Percentiles rank a stretch among this genome's conserved stretches.
phyloP scores from a whole-genome alignment of 2,888 invertebrate genomes.

The Galerucella nymphaeae region DNA sequence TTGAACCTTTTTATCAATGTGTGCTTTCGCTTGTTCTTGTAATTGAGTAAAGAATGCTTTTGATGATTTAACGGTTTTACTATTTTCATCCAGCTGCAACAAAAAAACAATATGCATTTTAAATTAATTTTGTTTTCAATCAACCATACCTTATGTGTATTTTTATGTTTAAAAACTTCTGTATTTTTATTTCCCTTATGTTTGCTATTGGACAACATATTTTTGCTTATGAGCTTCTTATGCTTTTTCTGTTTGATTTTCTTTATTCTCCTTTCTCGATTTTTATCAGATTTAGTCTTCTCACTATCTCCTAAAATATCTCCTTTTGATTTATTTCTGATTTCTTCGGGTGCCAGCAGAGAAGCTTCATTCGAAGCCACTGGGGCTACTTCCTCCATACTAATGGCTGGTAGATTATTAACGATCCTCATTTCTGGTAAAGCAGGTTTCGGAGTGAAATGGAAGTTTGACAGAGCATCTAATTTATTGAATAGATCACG shows the following conservation, averaged over 20 bases:
- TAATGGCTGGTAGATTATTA: conserved; percentile 89
- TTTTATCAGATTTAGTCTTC: conserved; percentile 86
- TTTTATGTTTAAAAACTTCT: conserved; percentile 73
- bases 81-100: conserved; percentile 65
- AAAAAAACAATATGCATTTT: not conserved
- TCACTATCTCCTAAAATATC: conserved; percentile 77
- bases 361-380: conserved; percentile 86
- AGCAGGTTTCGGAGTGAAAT: conserved; percentile 90
- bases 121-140: no score
- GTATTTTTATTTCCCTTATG: conserved; percentile 68
- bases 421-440: conserved; percentile 90
- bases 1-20: conserved; percentile 66
- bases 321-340: conserved; percentile 71
- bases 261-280: conserved; percentile 87
- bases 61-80: conserved; percentile 75
- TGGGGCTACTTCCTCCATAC: conserved; percentile 96
- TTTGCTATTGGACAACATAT: conserved; percentile 50
- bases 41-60: conserved; percentile 88
- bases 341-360: conserved; percentile 92
- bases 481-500: conserved; percentile 82
- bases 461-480: conserved; percentile 93
- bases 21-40: conserved; percentile 77
- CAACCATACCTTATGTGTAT: conserved; percentile 69
- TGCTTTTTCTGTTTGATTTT: conserved; percentile 78
- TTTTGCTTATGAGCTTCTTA: conserved; percentile 61